Conservation (phyloP, 1,140 invertebrate species). For the Diachasmimorpha longicaudata region DNA sequence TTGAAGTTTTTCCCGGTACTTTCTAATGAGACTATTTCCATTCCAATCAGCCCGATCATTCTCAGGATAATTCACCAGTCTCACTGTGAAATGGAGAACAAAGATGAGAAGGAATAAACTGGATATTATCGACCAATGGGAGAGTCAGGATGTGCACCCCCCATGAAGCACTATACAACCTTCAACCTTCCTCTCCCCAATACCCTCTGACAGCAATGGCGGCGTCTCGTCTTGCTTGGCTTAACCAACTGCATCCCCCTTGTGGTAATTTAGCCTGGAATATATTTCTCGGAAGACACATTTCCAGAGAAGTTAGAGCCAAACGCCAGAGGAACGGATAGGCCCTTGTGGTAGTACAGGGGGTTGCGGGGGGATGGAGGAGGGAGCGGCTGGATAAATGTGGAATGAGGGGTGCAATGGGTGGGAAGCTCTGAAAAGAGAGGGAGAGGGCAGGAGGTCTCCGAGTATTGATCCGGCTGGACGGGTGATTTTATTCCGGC, state of each 20-base stretch:
- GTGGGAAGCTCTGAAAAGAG: constrained; percentile 16
- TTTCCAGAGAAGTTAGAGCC: background rate
- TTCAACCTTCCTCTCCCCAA: background rate
- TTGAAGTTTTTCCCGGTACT: background rate
- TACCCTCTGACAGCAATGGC: background rate
- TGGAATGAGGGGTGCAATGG: background rate
- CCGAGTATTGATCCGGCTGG: constrained; percentile 36
- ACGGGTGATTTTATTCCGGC: constrained; percentile 32
- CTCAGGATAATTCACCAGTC: too few relatives aligned
- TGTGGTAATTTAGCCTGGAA: background rate
- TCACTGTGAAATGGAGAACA: too few relatives aligned
- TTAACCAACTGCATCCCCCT: background rate
- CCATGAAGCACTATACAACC: constrained; percentile 1
- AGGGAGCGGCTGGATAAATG: background rate
- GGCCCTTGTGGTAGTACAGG: too few relatives aligned
- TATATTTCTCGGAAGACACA: constrained; percentile 4
- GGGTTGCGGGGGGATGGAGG: background rate
- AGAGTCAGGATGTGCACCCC: background rate
- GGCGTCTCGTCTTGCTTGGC: background rate
- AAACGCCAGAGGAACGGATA: background rate
- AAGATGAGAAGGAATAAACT: background rate
- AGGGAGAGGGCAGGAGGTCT: constrained; percentile 20
- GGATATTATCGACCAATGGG: background rate
- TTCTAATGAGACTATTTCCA: background rate
- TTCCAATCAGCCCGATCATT: too few relatives aligned